These are phyloP conservation scores for Rhagonycha lutea DNA, from an alignment of 2,888 invertebrate genomes.

Conservation along the genomic window DNA sequence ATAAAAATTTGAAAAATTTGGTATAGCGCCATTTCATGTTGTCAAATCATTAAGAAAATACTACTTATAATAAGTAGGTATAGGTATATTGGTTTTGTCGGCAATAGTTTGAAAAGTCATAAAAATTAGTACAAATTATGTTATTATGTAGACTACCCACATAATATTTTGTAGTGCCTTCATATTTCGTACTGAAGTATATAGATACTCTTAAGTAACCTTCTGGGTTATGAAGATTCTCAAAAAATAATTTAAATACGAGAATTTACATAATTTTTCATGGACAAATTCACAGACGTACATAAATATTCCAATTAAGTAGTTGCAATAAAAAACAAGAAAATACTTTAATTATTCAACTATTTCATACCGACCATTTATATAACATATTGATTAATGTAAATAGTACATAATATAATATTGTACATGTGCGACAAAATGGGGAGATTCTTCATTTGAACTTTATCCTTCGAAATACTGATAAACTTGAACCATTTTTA, in stretches of 20 bases:
- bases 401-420: background rate
- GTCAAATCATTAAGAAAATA: background rate
- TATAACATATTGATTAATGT: background rate
- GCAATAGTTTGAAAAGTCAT: background rate
- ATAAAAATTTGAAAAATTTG: background rate
- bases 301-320: background rate
- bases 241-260: background rate
- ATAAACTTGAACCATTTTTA: background rate
- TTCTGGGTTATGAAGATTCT: background rate
- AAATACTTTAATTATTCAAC: background rate
- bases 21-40: background rate
- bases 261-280: background rate
- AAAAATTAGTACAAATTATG: background rate
- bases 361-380: background rate
- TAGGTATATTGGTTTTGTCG: background rate
- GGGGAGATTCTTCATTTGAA: background rate
- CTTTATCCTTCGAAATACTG: background rate
- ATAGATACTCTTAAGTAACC: background rate
- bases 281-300: background rate
- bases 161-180: background rate
- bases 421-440: background rate
- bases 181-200: background rate
- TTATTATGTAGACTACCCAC: background rate
- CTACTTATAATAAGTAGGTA: background rate
- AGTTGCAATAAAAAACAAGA: background rate